Base-by-base conservation (phyloP, 2,888 invertebrate genomes). In the Torymus auratus region DNA sequence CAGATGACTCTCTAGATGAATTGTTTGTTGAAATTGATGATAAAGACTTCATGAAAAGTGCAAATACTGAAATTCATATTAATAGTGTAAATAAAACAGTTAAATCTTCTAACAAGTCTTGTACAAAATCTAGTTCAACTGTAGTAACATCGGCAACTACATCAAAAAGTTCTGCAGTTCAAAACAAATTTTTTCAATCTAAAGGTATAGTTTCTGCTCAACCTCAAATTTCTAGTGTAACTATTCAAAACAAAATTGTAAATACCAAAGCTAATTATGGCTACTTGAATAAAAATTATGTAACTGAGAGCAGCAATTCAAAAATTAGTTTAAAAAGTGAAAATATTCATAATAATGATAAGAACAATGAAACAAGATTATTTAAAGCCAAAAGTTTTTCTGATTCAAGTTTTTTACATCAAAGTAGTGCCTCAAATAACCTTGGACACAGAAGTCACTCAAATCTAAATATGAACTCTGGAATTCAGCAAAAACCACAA, bases 1-100 rank as follows among this genome's bases (percentile, higher is more conserved):
- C 84, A 4, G 82, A 84, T 75, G 84, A 84, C 75, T 84, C 83
- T 3, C 81, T 83, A 73, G 84, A 84, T 73, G 82, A 84, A 14
- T 64, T 84, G 23, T 78, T 84, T 64, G 73, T 76, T 60, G 73
- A 70, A 53, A 71, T 79, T 62, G 70, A 81, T 53, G 83, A 81
- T 17, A 78, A 76, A 41, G 69, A 80, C 5, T 78, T 83, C 12
- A 61, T 52, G 28, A 73, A 78, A 73, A 75, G 60, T 71, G 5
- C n/a, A 13, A 74, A 81, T 55, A 69, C 56, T 52, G 75, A 81
- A 70, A 50, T 76, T 52, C 11, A 20, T 50, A 64, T 79, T n/a
- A 50, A 56, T 56, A 72, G 23, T 68, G 11, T 14, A 53, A 78
- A 50, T 65, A 81, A 69, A 15, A 17, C 72, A 58, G 13, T 41